These are phyloP conservation scores for Artibeus jamaicensis DNA, from an alignment of 2,797 vertebrate genomes.

Conservation along the genomic window DNA sequence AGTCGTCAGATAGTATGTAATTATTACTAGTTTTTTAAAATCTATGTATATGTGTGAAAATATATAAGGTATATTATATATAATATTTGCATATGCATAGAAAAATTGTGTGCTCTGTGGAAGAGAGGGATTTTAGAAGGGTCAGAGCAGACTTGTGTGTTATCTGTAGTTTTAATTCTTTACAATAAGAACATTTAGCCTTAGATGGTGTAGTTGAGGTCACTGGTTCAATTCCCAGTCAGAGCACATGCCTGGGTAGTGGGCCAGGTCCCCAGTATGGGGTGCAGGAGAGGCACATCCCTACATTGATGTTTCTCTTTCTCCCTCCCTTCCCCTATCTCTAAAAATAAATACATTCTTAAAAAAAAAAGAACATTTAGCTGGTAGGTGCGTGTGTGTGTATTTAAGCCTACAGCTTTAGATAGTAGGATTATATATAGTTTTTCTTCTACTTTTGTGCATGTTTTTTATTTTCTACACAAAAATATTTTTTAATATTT, in stretches of 20 bases:
- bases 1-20: background rate
- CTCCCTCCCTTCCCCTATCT: too few relatives aligned
- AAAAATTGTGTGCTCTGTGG: background rate
- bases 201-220: too few relatives aligned
- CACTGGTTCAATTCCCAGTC: too few relatives aligned
- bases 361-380: background rate
- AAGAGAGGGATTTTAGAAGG: constrained; percentile 6
- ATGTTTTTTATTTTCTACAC: constrained; percentile 13
- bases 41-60: background rate
- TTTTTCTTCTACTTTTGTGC: constrained; percentile 45
- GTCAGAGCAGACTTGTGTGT: background rate
- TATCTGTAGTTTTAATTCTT: constrained; percentile 40
- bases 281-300: too few relatives aligned
- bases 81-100: background rate
- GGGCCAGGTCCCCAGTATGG: too few relatives aligned
- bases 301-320: too few relatives aligned
- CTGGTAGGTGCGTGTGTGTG: background rate
- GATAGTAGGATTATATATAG: background rate
- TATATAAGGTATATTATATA: background rate
- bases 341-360: too few relatives aligned
- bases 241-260: too few relatives aligned
- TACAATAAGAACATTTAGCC: constrained; percentile 41
- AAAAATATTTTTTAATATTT: background rate
- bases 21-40: background rate
- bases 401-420: background rate